Evolutionary conservation across 2,797 vertebrate species (phyloP).

Genomic region (Pseudotriccus pelzelni): DNA sequence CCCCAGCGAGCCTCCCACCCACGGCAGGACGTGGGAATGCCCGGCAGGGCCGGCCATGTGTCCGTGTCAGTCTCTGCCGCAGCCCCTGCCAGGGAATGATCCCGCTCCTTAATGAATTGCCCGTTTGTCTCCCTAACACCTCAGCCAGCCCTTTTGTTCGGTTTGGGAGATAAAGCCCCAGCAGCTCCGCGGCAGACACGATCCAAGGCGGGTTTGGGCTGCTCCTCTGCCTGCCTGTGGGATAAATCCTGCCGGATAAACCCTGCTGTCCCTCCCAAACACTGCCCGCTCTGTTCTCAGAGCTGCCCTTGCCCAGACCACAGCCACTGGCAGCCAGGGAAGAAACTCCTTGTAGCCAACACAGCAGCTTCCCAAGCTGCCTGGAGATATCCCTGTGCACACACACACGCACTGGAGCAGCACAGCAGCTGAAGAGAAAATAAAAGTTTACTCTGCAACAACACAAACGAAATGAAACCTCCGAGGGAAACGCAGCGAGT

Average conservation of each 20-base stretch:
- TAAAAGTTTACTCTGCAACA: background rate
- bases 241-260: background rate
- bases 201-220: background rate
- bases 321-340: background rate
- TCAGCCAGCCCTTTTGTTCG: slow-evolving; percentile 12
- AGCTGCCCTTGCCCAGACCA: slow-evolving; percentile 44
- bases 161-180: background rate
- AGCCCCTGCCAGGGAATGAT: background rate
- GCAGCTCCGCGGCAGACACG: background rate
- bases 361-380: background rate
- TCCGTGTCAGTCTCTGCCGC: slow-evolving; percentile 36
- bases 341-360: background rate
- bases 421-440: background rate
- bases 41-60: slow-evolving; percentile 5
- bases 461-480: background rate
- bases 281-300: background rate
- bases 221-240: background rate
- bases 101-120: background rate
- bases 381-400: background rate
- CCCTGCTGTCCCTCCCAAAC: background rate
- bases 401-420: background rate
- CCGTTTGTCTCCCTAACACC: slow-evolving; percentile 22
- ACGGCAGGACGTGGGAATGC: background rate
- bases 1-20: background rate
- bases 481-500: background rate